phyloP scores from a whole-genome alignment of 1,140 invertebrate genomes.

The Drosophila funebris region DNA sequence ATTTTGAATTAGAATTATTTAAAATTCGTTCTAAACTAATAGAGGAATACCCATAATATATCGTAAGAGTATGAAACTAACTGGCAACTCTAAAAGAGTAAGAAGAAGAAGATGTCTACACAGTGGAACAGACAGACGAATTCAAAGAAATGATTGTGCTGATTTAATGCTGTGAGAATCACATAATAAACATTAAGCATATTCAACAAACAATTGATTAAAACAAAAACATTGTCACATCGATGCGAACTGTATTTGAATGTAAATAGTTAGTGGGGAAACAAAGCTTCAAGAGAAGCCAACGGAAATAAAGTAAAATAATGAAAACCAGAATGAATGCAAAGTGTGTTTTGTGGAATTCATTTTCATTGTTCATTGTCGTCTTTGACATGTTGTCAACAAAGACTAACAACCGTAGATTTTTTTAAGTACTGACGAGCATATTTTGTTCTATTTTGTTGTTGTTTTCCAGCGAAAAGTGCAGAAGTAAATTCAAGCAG shows the following conservation, averaged over 20 bases:
- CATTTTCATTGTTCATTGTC: conserved; percentile 55
- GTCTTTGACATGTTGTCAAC: conserved; percentile 65
- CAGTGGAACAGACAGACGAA: too few relatives aligned
- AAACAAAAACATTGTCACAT: neutral
- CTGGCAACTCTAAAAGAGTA: too few relatives aligned
- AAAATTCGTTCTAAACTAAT: too few relatives aligned
- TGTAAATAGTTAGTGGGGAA: conserved; percentile 2
- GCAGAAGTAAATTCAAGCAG: conserved; percentile 8
- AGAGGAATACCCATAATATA: too few relatives aligned
- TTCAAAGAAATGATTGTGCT: too few relatives aligned
- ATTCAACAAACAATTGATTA: neutral
- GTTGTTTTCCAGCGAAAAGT: conserved; percentile 25
- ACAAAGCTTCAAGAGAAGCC: neutral
- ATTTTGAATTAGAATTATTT: too few relatives aligned
- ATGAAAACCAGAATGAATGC: neutral
- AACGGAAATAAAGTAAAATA: neutral
- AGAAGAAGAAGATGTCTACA: too few relatives aligned
- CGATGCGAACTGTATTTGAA: neutral
- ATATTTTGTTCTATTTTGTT: too few relatives aligned
- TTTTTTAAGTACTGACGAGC: conserved; percentile 40
- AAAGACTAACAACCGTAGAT: conserved; percentile 24
- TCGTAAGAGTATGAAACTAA: too few relatives aligned
- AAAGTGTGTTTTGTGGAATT: neutral
- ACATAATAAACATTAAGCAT: too few relatives aligned
- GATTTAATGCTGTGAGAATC: too few relatives aligned